Percentiles rank a stretch among this genome's conserved stretches.
Evolutionary conservation across 2,113 vertebrate species (phyloP).

Genomic region (Istiophorus platypterus): DNA sequence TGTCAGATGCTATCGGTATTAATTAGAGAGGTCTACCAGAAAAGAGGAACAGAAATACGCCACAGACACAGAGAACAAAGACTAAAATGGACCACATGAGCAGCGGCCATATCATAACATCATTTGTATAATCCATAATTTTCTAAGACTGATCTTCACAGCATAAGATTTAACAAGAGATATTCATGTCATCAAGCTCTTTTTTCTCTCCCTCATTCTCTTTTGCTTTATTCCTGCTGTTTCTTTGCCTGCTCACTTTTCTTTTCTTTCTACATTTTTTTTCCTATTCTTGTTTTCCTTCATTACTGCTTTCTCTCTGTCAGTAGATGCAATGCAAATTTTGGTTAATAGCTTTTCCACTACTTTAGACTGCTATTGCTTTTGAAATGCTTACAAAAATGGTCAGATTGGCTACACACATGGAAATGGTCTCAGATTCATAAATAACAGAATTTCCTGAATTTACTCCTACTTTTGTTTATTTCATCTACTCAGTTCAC

Average conservation of each 20-base stretch:
- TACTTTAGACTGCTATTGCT: no score
- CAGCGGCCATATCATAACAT: not conserved
- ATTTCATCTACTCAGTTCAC: not conserved
- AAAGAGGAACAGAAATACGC: constrained; percentile 31
- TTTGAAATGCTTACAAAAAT: no score
- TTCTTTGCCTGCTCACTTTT: not conserved
- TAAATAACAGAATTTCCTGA: no score
- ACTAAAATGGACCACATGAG: not conserved
- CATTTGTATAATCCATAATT: constrained; percentile 6
- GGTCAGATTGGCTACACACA: no score
- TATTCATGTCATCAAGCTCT: not conserved
- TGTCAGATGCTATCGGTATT: constrained; percentile 65
- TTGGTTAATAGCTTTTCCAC: no score
- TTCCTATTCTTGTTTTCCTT: not conserved
- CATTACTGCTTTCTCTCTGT: not conserved
- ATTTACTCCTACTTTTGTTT: not conserved
- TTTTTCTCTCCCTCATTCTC: not conserved
- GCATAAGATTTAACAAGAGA: not conserved
- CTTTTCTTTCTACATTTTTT: not conserved
- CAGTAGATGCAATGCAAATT: not conserved
- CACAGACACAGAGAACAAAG: constrained; percentile 38
- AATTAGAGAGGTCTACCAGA: constrained; percentile 52
- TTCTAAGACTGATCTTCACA: not conserved
- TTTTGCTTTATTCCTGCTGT: not conserved
- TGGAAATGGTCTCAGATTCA: no score